Evolutionary conservation across 2,797 vertebrate genomes (phyloP).

Genomic region (Columba guinea): DNA sequence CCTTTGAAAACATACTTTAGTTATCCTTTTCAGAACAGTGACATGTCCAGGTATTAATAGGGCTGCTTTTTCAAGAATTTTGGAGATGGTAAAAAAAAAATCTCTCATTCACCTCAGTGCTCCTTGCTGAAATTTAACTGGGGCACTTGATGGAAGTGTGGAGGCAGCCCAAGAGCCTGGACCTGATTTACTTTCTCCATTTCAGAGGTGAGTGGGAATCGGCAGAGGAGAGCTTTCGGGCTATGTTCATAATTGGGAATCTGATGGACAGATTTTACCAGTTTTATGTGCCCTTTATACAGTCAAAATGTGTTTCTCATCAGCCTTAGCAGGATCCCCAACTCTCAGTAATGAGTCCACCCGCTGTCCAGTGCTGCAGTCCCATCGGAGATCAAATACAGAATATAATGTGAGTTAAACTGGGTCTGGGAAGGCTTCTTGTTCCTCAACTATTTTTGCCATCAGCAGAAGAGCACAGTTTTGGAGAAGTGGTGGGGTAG

Average conservation of each 20-base stretch:
- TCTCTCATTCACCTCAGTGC: neutral
- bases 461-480: neutral
- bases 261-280: neutral
- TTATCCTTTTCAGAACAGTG: neutral
- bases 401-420: neutral
- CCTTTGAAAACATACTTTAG: neutral
- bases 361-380: rapidly evolving
- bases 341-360: neutral
- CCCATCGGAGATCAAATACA: neutral
- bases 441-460: neutral
- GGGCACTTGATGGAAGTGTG: neutral
- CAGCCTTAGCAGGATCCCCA: neutral
- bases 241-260: neutral
- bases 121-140: neutral
- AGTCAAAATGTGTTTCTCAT: neutral
- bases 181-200: neutral
- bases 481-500: neutral
- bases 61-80: neutral
- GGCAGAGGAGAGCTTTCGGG: neutral
- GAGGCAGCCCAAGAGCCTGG: neutral
- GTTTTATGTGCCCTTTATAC: neutral
- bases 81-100: neutral
- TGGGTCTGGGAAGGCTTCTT: neutral
- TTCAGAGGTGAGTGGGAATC: neutral
- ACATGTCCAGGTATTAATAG: neutral